phyloP scores from a whole-genome alignment of 1,140 invertebrate species.

The Drosophila persimilis region DNA sequence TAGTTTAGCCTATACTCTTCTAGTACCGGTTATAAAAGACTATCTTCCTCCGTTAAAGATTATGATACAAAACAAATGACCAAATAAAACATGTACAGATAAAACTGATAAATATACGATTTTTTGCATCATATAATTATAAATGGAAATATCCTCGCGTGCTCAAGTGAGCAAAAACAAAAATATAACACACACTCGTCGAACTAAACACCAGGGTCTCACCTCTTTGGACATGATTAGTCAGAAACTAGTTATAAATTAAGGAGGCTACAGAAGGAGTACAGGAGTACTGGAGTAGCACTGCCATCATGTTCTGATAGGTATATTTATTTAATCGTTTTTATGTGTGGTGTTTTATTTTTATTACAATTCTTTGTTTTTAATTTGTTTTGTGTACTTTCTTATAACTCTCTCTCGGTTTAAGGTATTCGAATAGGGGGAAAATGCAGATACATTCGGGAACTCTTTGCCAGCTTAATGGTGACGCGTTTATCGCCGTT shows the following conservation, averaged over 20 bases:
- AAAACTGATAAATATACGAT: too few relatives aligned
- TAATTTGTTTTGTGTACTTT: conserved; percentile 54
- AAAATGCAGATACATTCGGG: conserved; percentile 46
- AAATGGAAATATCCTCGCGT: background rate
- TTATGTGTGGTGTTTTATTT: conserved; percentile 50
- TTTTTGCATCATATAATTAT: too few relatives aligned
- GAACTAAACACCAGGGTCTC: conserved; percentile 12
- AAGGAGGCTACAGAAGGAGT: too few relatives aligned
- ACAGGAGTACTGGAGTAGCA: too few relatives aligned
- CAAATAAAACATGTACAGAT: too few relatives aligned
- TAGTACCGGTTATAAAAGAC: too few relatives aligned
- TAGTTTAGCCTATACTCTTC: too few relatives aligned
- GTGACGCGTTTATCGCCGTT: conserved; percentile 5
- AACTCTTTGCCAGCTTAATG: conserved; percentile 24
- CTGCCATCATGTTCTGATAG: conserved; percentile 8
- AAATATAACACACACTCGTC: background rate
- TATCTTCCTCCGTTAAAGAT: too few relatives aligned
- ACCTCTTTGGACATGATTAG: conserved; percentile 10
- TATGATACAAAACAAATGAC: background rate
- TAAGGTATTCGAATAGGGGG: conserved; percentile 37
- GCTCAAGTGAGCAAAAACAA: background rate
- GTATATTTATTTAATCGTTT: conserved; percentile 16
- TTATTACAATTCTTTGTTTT: conserved; percentile 53
- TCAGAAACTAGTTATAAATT: too few relatives aligned
- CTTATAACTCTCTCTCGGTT: conserved; percentile 39